Percentiles rank a stretch among this genome's conserved stretches.
Conservation (phyloP, 2,888 invertebrate species). For the Netelia fuscicornis region DNA sequence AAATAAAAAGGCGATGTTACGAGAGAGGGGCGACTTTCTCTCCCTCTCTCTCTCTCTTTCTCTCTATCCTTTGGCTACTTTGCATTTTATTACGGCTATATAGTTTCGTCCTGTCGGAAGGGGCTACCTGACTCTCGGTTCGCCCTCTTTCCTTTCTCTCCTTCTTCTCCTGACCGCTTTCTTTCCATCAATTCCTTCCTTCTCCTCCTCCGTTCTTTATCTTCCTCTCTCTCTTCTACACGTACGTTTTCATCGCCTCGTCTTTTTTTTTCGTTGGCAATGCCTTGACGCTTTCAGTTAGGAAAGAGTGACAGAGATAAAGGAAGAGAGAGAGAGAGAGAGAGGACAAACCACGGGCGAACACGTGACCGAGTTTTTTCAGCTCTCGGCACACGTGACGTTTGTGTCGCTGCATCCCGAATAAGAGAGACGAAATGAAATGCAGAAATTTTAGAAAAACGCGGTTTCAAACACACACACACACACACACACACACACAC, state of each 20-base stretch:
- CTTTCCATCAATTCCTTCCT: constrained; percentile 54
- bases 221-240: neutral
- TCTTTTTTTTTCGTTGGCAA: constrained; percentile 8
- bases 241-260: neutral
- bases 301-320: neutral
- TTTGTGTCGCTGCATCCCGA: constrained; percentile 40
- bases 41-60: constrained; percentile 59
- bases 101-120: constrained; percentile 55
- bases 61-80: constrained; percentile 69
- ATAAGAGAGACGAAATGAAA: constrained; percentile 55
- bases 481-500: too few species aligned
- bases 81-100: constrained; percentile 75
- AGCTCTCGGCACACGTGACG: constrained; percentile 36
- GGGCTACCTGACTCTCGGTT: constrained; percentile 66
- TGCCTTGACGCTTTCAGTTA: neutral
- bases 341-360: neutral
- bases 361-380: constrained; percentile 58
- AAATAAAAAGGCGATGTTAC: constrained; percentile 36
- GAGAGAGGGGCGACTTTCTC: constrained; percentile 54
- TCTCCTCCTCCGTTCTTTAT: constrained; percentile 15
- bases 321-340: neutral
- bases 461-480: constrained; percentile 6
- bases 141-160: constrained; percentile 25
- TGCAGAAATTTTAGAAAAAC: constrained; percentile 42
- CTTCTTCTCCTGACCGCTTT: constrained; percentile 27